Base-by-base conservation (phyloP, 2,888 invertebrate genomes). In the Dorcus parallelipipedus region DNA sequence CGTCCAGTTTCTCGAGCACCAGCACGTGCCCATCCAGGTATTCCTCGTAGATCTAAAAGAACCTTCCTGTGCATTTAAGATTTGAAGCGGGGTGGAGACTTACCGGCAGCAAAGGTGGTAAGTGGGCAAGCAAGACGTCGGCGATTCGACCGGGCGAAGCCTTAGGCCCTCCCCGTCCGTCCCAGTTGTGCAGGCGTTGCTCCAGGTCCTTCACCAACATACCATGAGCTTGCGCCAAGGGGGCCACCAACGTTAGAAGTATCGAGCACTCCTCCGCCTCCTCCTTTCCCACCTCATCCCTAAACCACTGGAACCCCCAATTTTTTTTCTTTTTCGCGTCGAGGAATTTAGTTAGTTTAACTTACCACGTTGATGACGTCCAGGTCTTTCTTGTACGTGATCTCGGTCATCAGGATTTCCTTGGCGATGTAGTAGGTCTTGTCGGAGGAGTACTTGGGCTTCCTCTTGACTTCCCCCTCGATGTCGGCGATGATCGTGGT, bases 401-500 rank as follows among this genome's bases (percentile, higher is more conserved):
- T 82, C 76, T 97, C 97, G 0, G 96, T 97, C 93, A 95, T 95
- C 54, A 97, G 83, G 67, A 97, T 82, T 79, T 97, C 97, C 78
- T 96, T 96, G 52, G 91, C 90, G 66, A 95, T 87, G 76, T 89
- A 94, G 78, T 93, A 94, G 14, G 86, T 86, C 71, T 84, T 86
- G 69, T 90, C 90, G 38, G 33, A 43, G 2, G 71, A 64, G 14
- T 62, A 59, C 62, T 71, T 71, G 2, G 70, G 65, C 60, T 76
- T 79, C 60, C 75, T 78, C 63, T 76, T 78, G 8, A 75, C 71
- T 62, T 78, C 78, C 3, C 76, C 76, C 63, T 79, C 79, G 26
- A 78, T 77, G 45, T 78, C 78, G 1, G 78, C 78, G 42, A 76
- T 76, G 51, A 78, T 78, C 2, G 78, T 76, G 5, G 75, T 78